phyloP scores from a whole-genome alignment of 1,140 invertebrate species.

The Mya arenaria region DNA sequence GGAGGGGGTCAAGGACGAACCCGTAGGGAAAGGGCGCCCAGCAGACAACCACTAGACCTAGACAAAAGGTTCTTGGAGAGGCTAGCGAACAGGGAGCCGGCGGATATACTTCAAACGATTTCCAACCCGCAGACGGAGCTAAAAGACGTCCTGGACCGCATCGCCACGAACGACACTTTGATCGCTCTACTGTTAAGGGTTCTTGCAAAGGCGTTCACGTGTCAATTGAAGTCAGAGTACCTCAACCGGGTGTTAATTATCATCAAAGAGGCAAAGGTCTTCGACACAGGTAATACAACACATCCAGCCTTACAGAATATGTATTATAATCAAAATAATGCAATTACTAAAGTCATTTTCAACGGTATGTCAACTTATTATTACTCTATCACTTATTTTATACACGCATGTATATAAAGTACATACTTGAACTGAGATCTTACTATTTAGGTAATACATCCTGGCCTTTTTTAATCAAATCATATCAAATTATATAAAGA shows the following conservation, averaged over 20 bases:
- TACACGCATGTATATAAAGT: too few relatives aligned
- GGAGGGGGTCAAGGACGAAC: neutral
- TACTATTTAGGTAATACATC: too few relatives aligned
- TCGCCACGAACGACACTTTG: neutral
- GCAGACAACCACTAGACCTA: neutral
- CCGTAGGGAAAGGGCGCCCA: neutral
- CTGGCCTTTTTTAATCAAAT: too few relatives aligned
- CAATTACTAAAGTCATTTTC: too few relatives aligned
- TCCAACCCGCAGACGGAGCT: constrained; percentile 13
- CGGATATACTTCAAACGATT: constrained; percentile 28
- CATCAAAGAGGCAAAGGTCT: constrained; percentile 29
- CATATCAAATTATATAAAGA: too few relatives aligned
- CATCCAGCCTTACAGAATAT: too few relatives aligned
- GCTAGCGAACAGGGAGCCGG: constrained; percentile 9
- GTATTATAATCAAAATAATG: too few relatives aligned
- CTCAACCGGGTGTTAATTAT: constrained; percentile 19
- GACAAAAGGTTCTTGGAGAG: neutral
- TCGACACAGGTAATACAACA: constrained; percentile 28
- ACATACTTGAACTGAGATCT: too few relatives aligned
- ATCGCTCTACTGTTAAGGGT: constrained; percentile 20
- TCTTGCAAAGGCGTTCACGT: constrained; percentile 29
- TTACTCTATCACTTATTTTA: too few relatives aligned
- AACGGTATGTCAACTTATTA: too few relatives aligned
- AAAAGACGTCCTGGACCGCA: constrained; percentile 2
- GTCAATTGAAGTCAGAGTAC: constrained; percentile 22